A percentile compares a stretch with the other conserved stretches of the same genome.
Evolutionary conservation across 2,113 vertebrate species (phyloP).

Genomic region (Stomatorhinus ivindoensis): DNA sequence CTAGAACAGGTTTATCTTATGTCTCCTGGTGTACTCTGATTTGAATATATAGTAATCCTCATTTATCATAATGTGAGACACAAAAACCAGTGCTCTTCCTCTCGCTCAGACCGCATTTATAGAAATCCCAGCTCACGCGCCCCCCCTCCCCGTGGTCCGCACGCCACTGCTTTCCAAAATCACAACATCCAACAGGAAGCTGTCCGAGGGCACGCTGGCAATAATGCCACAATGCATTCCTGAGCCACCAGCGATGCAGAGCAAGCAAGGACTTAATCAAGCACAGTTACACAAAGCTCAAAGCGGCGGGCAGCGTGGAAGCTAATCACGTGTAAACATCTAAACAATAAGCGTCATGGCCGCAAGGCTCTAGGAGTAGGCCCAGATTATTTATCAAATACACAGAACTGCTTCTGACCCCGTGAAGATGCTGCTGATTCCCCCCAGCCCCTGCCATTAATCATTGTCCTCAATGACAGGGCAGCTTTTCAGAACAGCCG

Average conservation of each 20-base stretch:
- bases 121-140: background rate
- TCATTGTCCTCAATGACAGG: slow-evolving; percentile 52
- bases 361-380: slow-evolving; percentile 48
- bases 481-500: slow-evolving; percentile 39
- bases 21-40: background rate
- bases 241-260: slow-evolving; percentile 45
- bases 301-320: slow-evolving; percentile 31
- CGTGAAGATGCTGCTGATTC: slow-evolving; percentile 30
- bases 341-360: slow-evolving; percentile 47
- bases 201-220: slow-evolving; percentile 23
- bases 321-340: slow-evolving; percentile 57
- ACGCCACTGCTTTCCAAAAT: background rate
- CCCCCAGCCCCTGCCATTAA: slow-evolving; percentile 42
- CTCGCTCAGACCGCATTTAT: background rate
- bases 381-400: slow-evolving; percentile 56
- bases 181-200: slow-evolving; percentile 44
- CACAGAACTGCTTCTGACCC: slow-evolving; percentile 56
- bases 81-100: background rate
- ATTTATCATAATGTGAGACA: background rate
- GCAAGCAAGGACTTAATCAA: slow-evolving; percentile 59
- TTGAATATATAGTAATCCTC: background rate
- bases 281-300: slow-evolving; percentile 47
- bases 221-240: slow-evolving; percentile 57
- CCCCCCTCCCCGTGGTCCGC: background rate
- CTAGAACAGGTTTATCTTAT: background rate